Evolutionary conservation across 2,797 vertebrate species (phyloP).

Genomic region (Microctenopoma lineatum): DNA sequence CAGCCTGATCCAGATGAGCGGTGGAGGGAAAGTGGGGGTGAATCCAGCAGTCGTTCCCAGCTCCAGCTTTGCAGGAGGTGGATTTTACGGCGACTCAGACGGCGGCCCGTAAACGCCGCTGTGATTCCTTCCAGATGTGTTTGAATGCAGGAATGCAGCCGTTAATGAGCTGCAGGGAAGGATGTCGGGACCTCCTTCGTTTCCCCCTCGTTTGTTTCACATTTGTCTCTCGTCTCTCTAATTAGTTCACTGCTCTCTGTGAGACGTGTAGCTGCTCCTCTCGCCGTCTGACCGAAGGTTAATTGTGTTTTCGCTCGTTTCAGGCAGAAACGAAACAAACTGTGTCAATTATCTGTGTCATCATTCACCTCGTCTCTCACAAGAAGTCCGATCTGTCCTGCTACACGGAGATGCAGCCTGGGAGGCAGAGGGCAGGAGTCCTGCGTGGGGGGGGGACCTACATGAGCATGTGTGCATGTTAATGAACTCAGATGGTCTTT

Average conservation of each 20-base stretch:
- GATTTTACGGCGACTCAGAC: slow-evolving; percentile 19
- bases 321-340: no score
- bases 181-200: slow-evolving; percentile 56
- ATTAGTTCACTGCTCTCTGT: slow-evolving; percentile 1
- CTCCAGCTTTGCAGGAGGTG: slow-evolving; percentile 36
- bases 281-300: no score
- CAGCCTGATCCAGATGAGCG: slow-evolving; percentile 29
- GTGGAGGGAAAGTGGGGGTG: background rate
- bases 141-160: background rate
- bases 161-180: slow-evolving; percentile 47
- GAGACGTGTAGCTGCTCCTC: background rate
- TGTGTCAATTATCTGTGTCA: no score
- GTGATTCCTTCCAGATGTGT: slow-evolving; percentile 69
- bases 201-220: slow-evolving; percentile 36
- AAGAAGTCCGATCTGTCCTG: no score
- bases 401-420: background rate
- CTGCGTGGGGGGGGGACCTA: background rate
- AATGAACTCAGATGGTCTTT: background rate
- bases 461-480: slow-evolving; percentile 4
- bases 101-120: slow-evolving; percentile 26
- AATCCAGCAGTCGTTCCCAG: slow-evolving; percentile 21
- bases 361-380: no score
- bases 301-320: background rate
- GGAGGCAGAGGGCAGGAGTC: background rate
- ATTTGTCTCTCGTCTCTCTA: slow-evolving; percentile 8